phyloP scores from a whole-genome alignment of 2,888 invertebrate genomes.

The Drosophila multiciliata region DNA sequence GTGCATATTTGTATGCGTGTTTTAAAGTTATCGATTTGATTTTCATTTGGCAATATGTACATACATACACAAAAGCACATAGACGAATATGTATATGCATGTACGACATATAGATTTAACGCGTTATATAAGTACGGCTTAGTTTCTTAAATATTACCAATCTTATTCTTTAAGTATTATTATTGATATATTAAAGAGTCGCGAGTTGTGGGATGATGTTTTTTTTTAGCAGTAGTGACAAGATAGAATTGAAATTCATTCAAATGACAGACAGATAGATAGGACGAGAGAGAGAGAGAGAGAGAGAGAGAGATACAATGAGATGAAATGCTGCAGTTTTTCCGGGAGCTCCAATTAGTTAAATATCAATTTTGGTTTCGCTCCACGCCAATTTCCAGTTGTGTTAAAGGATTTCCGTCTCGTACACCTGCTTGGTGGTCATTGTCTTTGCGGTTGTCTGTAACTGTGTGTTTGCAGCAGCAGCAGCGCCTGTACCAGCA shows the following conservation, averaged over 20 bases:
- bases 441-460: slow-evolving; percentile 85
- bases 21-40: slow-evolving; percentile 12
- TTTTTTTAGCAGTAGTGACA: slow-evolving; percentile 17
- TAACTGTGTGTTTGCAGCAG: slow-evolving; percentile 65
- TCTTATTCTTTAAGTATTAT: slow-evolving; percentile 25
- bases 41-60: slow-evolving; percentile 21
- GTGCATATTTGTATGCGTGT: slow-evolving; percentile 14
- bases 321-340: slow-evolving; percentile 11
- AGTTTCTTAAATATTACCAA: slow-evolving; percentile 28
- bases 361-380: slow-evolving; percentile 84
- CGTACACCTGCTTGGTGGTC: slow-evolving; percentile 93
- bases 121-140: slow-evolving; percentile 20
- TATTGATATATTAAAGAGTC: slow-evolving; percentile 32
- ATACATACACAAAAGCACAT: slow-evolving; percentile 12
- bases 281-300: background rate
- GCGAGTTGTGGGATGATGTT: slow-evolving; percentile 9
- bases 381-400: slow-evolving; percentile 83
- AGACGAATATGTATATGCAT: slow-evolving; percentile 27
- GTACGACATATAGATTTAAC: slow-evolving; percentile 43
- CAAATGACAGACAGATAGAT: background rate
- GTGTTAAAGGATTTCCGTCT: slow-evolving; percentile 96
- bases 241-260: slow-evolving; percentile 26
- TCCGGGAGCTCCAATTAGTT: slow-evolving; percentile 28
- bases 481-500: slow-evolving; percentile 44
- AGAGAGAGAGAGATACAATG: slow-evolving; percentile 9